Evolutionary conservation across 2,113 vertebrate species (phyloP).

Genomic region (Morphnarchus princeps): DNA sequence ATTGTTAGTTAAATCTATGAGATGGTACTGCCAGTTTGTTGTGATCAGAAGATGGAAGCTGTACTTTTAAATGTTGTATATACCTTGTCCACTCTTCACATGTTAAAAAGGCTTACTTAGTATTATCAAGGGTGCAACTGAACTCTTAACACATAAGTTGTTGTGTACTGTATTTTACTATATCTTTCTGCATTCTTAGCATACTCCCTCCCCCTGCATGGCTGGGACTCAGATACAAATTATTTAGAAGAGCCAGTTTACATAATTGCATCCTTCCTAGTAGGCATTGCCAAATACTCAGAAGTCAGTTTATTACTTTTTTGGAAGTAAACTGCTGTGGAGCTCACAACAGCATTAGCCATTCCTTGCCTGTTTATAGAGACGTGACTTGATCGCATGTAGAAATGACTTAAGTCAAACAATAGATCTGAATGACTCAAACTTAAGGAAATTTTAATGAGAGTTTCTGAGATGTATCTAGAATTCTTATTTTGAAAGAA

Average conservation of each 20-base stretch:
- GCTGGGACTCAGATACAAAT: neutral
- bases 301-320: neutral
- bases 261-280: neutral
- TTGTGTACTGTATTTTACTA: neutral
- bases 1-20: neutral
- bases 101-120: neutral
- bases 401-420: neutral
- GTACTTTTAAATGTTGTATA: neutral
- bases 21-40: neutral
- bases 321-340: neutral
- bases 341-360: neutral
- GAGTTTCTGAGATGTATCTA: neutral
- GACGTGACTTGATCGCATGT: neutral
- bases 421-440: neutral
- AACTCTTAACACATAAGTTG: neutral
- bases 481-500: neutral
- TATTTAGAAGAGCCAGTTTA: neutral
- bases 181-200: neutral
- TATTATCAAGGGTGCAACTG: neutral
- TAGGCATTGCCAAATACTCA: neutral
- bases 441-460: neutral
- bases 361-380: neutral
- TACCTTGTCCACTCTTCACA: neutral
- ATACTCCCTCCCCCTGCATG: too few relatives aligned
- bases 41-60: neutral